Base-by-base conservation (phyloP, 2,113 vertebrate genomes). In the Hyla sarda region DNA sequence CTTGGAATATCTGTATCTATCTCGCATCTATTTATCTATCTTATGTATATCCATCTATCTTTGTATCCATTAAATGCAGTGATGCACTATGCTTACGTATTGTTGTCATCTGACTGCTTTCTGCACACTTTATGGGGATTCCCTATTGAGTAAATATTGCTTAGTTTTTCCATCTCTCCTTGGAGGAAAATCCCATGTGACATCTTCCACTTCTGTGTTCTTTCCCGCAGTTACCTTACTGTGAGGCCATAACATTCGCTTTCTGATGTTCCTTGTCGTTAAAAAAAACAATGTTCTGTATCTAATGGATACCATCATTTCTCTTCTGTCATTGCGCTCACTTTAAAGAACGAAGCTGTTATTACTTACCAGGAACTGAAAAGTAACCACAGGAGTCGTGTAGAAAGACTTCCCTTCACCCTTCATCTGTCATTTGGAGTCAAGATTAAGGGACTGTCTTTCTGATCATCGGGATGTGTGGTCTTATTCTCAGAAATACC, bases 341-440 rank as follows among this genome's bases (percentile, higher is more conserved):
- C 69, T 83, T 83, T 72, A 74, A 83, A 83, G 69, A 83, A 74
- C 67, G 21, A 74, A 73, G 82, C 82, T 84, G 72, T 84, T 84
- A 62, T 84, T 84, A 75, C 82, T 75, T 84, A 84, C 71, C 32
- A 47, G 82, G 52, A 37, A 84, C 54, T 84, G 54, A 62, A 62
- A 84, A 62, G 71, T 60, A 84, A 75, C 82, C 71, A 48, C 71
- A 84, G 82, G 82, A 84, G 82, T 74, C 82, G 41, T 76, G 72
- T 84, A 62, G 54, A 76, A 62, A 76, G 72, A 56, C 72, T 75
- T 84, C 32, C 82, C 54, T 30, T 84, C 56, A 76, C 71, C 82
- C 71, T 76, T 75, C 82, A 84, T 84, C 82, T 84, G 82, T 84
- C 82, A 84, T 75, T 76, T 19, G 37, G 37, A 76, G 71, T 76